Base-by-base conservation (phyloP, 2,888 invertebrate species). In the Drosophila putrida region DNA sequence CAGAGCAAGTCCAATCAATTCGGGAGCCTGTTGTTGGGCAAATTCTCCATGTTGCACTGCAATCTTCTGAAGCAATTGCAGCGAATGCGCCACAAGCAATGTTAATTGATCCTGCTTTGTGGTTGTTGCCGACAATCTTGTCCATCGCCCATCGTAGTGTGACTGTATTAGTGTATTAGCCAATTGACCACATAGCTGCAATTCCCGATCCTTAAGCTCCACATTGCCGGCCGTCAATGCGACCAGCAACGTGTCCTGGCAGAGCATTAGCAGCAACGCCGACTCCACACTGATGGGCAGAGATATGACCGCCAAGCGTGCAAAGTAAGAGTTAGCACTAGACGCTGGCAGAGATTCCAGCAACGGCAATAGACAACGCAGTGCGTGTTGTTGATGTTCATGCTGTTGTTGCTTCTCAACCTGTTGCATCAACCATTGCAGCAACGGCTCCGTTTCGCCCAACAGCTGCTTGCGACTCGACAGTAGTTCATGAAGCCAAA, bases 1-100 rank as follows among this genome's bases (percentile, higher is more conserved):
- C 63, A 93, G 93, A 53, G 94, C 93, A 41, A 95, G 92, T 0
- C 95, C 95, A 66, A 96, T 92, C 9, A 95, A 89, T 74, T 94
- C 93, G 31, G 94, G 94, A 6, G 93, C 71, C 54, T 93, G 85
- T 31, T 88, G 77, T 20, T 86, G 80, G 0, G 91, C 82, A 74
- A 91, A 93, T 2, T 89, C 84, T 4, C 83, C 66, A 75, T 91
- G 82, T 39, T 90, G 81, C 0, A 71, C 49, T 6, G 91, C 74
- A 10, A 93, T 89, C 75, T 85, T 87, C 33, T 82, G 71, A 6
- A 90, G 62, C 31, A 88, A 47, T 60, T 83, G 76, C 39, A 91
- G 57, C 8, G 85, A 73, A 36, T 69, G 57, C 3, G 54, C 10
- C 53, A 68, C 43, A 15, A 83, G 49, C 25, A 50, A 1, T 3